A percentile compares a stretch with the other conserved stretches of the same genome.
Conservation (phyloP, 1,140 invertebrate genomes). For the Hesperophylax magnus region DNA sequence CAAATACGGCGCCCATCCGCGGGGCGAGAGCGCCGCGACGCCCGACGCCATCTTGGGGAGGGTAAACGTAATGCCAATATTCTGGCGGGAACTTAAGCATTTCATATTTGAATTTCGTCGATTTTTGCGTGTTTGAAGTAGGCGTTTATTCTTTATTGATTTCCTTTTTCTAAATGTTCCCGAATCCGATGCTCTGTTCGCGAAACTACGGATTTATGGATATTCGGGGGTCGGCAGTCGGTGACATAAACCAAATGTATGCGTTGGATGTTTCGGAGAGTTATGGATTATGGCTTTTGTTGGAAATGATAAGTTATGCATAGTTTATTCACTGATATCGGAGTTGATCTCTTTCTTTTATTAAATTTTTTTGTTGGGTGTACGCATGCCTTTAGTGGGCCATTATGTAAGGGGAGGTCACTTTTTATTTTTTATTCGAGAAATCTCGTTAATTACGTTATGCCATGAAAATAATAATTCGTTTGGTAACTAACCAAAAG, state of each 20-base stretch:
- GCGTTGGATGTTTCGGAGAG: not conserved
- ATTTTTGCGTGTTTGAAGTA: slow-evolving; percentile 30
- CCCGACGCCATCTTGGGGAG: not conserved
- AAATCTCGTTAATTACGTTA: no score
- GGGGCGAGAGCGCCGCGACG: not conserved
- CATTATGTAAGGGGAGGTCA: no score
- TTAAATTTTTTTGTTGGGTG: no score
- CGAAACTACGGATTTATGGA: slow-evolving; percentile 11
- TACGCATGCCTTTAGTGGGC: no score
- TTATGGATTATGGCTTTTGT: slow-evolving; percentile 10
- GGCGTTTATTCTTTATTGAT: slow-evolving; percentile 32
- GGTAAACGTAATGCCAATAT: slow-evolving; percentile 25
- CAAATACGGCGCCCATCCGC: slow-evolving; percentile 32
- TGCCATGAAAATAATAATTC: no score
- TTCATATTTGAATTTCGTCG: slow-evolving; percentile 34
- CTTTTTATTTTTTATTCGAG: no score
- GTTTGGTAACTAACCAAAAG: no score
- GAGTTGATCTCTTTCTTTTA: no score
- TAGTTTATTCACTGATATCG: no score
- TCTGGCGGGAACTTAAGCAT: slow-evolving; percentile 24
- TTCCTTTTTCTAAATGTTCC: not conserved
- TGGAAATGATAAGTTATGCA: not conserved
- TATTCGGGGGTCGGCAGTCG: not conserved
- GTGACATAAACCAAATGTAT: slow-evolving; percentile 1
- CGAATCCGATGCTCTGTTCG: not conserved